These are phyloP conservation scores for Eurystomus glaucurus DNA, from an alignment of 2,797 vertebrate species.

Conservation along the genomic window DNA sequence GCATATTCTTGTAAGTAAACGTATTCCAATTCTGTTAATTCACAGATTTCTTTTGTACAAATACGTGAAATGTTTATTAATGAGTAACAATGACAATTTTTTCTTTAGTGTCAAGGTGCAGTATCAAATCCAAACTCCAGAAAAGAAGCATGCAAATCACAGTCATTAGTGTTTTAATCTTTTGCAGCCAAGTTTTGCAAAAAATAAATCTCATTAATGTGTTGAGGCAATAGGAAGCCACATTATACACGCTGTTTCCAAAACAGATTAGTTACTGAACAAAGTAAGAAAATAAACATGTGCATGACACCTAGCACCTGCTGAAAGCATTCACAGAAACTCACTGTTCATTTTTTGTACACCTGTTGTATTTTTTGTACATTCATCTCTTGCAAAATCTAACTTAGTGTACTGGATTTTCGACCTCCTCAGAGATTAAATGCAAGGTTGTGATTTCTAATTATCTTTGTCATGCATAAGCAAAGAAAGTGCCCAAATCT, in stretches of 20 bases:
- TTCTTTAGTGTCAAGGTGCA: slow-evolving; percentile 1
- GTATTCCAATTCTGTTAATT: not conserved
- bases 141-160: not conserved
- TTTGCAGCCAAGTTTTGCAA: slow-evolving; percentile 23
- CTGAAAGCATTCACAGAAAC: not conserved
- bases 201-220: slow-evolving; percentile 2
- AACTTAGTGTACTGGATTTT: not conserved
- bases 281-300: not conserved
- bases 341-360: not conserved
- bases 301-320: not conserved
- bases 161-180: slow-evolving; percentile 19
- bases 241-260: not conserved
- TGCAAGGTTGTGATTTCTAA: not conserved
- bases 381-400: not conserved
- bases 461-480: not conserved
- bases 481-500: not conserved
- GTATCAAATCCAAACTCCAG: not conserved
- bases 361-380: not conserved
- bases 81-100: not conserved
- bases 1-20: slow-evolving; percentile 15
- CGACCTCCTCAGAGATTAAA: not conserved
- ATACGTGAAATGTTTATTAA: not conserved
- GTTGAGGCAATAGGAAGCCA: not conserved
- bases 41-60: slow-evolving; percentile 4
- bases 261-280: not conserved